Evolutionary conservation across 2,797 vertebrate species (phyloP).

Genomic region (Phoxinus dragarum): DNA sequence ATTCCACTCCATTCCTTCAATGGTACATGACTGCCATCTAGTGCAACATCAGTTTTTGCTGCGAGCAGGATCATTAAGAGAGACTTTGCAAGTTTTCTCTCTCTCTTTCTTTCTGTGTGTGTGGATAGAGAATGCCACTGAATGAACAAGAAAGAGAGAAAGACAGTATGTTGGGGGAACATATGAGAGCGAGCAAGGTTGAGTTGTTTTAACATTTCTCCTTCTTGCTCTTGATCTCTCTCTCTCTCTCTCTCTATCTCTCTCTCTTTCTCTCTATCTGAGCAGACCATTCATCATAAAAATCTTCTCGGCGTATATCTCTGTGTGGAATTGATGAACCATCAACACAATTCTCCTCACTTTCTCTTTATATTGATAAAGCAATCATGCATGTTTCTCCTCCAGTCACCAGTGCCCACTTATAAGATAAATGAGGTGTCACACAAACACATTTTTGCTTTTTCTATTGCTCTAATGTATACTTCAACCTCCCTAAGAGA

Average conservation of each 20-base stretch:
- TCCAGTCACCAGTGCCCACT: conserved; percentile 61
- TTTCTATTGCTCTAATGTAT: conserved; percentile 36
- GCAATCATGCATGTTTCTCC: conserved; percentile 73
- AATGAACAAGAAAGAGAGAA: conserved; percentile 23
- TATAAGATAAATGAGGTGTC: conserved; percentile 72
- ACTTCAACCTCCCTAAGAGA: conserved; percentile 25
- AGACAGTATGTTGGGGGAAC: conserved; percentile 3
- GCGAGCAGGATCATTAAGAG: background rate
- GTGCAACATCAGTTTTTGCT: conserved; percentile 37
- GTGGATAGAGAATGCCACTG: background rate
- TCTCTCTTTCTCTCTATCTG: conserved; percentile 12
- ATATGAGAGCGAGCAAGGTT: conserved; percentile 14
- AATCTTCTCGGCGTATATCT: conserved; percentile 62
- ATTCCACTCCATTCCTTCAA: conserved; percentile 21
- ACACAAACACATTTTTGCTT: conserved; percentile 51
- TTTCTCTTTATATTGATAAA: conserved; percentile 76
- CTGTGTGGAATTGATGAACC: conserved; percentile 70
- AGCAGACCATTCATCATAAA: conserved; percentile 71
- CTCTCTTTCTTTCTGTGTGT: too few species aligned
- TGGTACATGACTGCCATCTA: conserved; percentile 61
- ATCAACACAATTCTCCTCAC: conserved; percentile 70
- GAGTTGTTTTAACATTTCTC: conserved; percentile 34
- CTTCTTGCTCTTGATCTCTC: conserved; percentile 1
- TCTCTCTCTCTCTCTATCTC: background rate
- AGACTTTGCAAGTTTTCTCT: background rate